Conservation (phyloP, 2,113 vertebrate genomes). For the Chionomys nivalis region DNA sequence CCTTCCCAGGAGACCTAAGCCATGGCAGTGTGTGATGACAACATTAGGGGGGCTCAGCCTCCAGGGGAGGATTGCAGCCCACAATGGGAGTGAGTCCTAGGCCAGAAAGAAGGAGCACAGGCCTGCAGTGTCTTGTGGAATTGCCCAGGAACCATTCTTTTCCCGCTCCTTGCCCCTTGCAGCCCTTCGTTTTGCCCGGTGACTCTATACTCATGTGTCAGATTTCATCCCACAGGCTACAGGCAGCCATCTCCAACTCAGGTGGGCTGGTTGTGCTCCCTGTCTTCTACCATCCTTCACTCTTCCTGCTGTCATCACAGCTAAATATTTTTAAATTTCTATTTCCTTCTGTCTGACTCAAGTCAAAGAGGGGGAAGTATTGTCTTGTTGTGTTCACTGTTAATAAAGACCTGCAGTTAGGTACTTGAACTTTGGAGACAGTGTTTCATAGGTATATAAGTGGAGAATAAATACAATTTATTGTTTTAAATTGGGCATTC, state of each 20-base stretch:
- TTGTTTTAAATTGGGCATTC: background rate
- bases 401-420: background rate
- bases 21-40: background rate
- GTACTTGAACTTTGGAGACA: background rate
- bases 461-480: background rate
- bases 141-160: background rate
- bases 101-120: accelerated
- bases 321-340: background rate
- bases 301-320: background rate
- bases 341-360: background rate
- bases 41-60: background rate
- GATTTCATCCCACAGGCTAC: background rate
- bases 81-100: background rate
- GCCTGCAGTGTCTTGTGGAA: background rate
- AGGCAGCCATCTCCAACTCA: background rate
- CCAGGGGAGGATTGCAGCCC: background rate
- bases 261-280: too few species aligned
- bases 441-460: background rate
- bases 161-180: background rate
- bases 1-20: background rate
- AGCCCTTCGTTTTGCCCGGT: background rate
- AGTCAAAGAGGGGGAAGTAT: background rate
- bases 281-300: background rate
- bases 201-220: background rate
- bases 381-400: background rate